Conservation (phyloP, 1,140 invertebrate genomes). For the Caenorhabditis remanei region DNA sequence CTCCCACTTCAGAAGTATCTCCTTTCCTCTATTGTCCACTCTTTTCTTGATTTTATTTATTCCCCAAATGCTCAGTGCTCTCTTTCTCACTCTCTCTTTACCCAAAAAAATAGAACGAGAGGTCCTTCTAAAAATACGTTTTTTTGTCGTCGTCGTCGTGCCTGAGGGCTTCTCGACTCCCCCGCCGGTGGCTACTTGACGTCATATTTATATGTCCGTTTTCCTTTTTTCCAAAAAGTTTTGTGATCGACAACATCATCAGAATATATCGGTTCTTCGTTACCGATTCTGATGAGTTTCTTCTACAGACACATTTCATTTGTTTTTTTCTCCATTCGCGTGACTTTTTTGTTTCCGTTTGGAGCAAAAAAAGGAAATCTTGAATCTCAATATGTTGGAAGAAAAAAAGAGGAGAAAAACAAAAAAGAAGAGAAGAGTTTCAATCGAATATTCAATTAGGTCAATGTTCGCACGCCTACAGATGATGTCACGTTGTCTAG, state of each 20-base stretch:
- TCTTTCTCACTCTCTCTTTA: no score
- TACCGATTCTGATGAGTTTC: conserved; percentile 13
- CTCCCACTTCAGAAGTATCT: background rate
- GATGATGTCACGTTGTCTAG: conserved; percentile 38
- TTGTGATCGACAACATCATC: background rate
- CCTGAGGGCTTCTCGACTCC: conserved; percentile 6
- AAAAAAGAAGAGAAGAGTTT: background rate
- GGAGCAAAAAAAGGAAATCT: background rate
- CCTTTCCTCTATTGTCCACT: conserved; percentile 3
- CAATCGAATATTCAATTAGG: conserved; percentile 46
- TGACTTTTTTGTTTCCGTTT: background rate
- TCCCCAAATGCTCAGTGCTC: background rate
- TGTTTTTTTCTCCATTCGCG: background rate
- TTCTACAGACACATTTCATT: background rate
- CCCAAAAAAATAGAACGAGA: conserved; percentile 3
- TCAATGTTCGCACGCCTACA: conserved; percentile 30
- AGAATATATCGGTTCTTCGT: background rate
- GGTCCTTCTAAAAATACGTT: conserved; percentile 30
- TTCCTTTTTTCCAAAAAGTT: background rate
- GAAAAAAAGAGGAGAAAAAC: conserved; percentile 11
- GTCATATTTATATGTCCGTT: conserved; percentile 32
- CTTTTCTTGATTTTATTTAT: conserved; percentile 28
- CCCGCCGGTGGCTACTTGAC: conserved; percentile 5
- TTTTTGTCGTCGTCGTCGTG: no score
- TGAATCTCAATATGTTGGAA: conserved; percentile 1